Evolutionary conservation across 2,797 vertebrate genomes (phyloP), one percentile per base, ranked within the genome.

Genomic region (Coilia nasus): DNA sequence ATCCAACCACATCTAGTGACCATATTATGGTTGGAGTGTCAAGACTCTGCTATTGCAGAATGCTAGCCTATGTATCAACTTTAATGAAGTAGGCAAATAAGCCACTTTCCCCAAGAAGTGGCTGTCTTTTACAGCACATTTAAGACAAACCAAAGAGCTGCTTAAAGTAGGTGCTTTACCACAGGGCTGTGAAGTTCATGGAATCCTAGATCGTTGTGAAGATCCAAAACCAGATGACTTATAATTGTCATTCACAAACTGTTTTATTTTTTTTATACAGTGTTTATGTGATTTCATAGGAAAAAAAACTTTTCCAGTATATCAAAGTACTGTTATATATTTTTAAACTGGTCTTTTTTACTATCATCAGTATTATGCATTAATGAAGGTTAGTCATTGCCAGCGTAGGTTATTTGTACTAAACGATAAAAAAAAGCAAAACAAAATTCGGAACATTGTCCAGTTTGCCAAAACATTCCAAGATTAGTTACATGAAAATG

Each of bases 71-170:
- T 54, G 50, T 14, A 54, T 10, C 50, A 10, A 14, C 50, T 54
- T 7, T 14, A 7, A 54, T 54, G 50, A 54, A 14, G 50, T 54
- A 14, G 50, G 50, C 7, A 54, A 54, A 54, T 54, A 54, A 54
- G 2, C 7, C 9, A 14, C 50, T 54, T 54, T 54, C 14, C 50
- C 7, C 9, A 54, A 54, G 9, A 54, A 54, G 50, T 54, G 50
- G 50, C 50, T 54, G 7, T 54, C 50, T 54, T 14, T 54, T 9
- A 10, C 7, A 54, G 71, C 17, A 44, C 31, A 44, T 19, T 44
- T 78, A 31, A 78, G 71, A 78, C 35, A 31, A 71, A 35, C 64
- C 35, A 78, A 71, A 71, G 62, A 75, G 71, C 71, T 78, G 71
- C 71, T 78, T 78, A 78, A 71, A 71, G 71, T 78, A 41, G 71